Conservation (phyloP, 2,797 vertebrate species). For the Octomys mimax region DNA sequence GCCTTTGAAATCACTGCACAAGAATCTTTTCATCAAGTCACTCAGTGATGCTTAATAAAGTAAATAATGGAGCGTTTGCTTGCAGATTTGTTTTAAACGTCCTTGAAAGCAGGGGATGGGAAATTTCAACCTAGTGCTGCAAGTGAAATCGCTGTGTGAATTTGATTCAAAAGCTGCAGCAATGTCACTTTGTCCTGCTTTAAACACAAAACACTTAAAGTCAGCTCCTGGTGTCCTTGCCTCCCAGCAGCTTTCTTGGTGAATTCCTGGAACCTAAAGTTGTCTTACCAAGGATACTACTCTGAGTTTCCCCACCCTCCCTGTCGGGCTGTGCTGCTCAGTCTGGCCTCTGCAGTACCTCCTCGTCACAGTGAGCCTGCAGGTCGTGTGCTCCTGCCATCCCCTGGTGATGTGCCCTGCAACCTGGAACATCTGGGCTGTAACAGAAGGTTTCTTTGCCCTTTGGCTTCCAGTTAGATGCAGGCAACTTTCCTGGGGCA, state of each 20-base stretch:
- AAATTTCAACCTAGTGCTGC: constrained; percentile 50
- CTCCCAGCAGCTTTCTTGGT: neutral
- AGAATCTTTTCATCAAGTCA: constrained; percentile 19
- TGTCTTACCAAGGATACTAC: neutral
- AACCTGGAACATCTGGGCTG: neutral
- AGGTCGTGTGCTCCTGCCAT: neutral
- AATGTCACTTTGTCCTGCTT: constrained; percentile 9
- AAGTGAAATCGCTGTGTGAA: constrained; percentile 50
- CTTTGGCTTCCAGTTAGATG: neutral
- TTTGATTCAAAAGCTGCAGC: constrained; percentile 5
- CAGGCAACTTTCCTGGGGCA: neutral
- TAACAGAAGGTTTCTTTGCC: neutral
- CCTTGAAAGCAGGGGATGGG: constrained; percentile 63
- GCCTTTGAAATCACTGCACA: neutral
- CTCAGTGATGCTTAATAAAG: constrained; percentile 42
- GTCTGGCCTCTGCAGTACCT: fast-evolving
- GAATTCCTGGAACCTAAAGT: neutral
- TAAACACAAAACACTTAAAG: constrained; percentile 31
- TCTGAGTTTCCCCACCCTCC: neutral
- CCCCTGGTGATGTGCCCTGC: neutral
- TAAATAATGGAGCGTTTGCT: constrained; percentile 21
- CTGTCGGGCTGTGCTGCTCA: neutral
- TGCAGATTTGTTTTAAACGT: constrained; percentile 39
- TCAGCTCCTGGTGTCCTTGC: neutral
- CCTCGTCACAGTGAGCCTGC: neutral